phyloP scores from a whole-genome alignment of 2,113 vertebrate species.

The Sinosuthora webbiana region DNA sequence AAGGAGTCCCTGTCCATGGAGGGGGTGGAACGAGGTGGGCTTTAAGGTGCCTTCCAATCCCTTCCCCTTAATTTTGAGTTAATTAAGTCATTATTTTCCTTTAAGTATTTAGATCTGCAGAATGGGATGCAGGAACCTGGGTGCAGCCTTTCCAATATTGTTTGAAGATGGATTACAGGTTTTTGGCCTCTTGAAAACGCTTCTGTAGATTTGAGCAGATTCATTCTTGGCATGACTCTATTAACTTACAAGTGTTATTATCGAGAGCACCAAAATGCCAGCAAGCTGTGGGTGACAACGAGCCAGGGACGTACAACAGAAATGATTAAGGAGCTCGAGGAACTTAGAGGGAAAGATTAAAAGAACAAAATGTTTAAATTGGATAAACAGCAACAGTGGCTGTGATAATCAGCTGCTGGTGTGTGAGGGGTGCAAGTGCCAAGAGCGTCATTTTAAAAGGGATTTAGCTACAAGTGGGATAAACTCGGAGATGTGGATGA shows the following conservation, averaged over 20 bases:
- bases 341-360: slow-evolving; percentile 29
- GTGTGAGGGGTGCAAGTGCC: not conserved
- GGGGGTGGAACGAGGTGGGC: fast-evolving
- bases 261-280: slow-evolving; percentile 1
- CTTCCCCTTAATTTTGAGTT: not conserved
- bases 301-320: not conserved
- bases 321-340: slow-evolving; percentile 29
- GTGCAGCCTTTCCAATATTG: not conserved
- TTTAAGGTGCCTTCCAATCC: not conserved
- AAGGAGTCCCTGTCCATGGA: not conserved
- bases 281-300: not conserved
- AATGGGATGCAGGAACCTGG: not conserved
- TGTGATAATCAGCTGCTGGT: not conserved
- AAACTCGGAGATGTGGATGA: not conserved
- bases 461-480: not conserved
- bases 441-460: not conserved
- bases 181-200: not conserved
- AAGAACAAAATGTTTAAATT: slow-evolving; percentile 37
- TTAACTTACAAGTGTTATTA: not conserved
- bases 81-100: not conserved
- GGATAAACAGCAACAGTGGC: slow-evolving; percentile 1
- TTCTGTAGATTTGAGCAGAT: not conserved
- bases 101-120: not conserved
- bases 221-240: slow-evolving; percentile 12
- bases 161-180: not conserved